Percentiles rank a stretch among this genome's conserved stretches.
Conservation (phyloP, 2,797 vertebrate species). For the Scleropages formosus region DNA sequence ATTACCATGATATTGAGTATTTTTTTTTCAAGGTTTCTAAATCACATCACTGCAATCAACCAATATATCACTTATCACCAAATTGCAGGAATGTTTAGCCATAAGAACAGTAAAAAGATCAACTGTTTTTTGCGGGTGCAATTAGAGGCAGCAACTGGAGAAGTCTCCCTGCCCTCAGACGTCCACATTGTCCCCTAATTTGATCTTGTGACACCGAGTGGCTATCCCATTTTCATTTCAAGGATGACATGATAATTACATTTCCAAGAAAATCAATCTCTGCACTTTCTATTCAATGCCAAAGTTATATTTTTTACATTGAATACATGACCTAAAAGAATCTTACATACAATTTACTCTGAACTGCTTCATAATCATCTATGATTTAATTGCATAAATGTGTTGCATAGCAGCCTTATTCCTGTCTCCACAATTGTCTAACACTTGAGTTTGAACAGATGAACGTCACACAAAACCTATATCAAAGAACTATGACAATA, state of each 20-base stretch:
- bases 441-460: constrained; percentile 9
- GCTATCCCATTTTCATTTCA: constrained; percentile 26
- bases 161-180: constrained; percentile 8
- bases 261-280: constrained; percentile 28
- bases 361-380: constrained; percentile 19
- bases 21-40: background rate
- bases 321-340: constrained; percentile 25
- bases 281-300: constrained; percentile 11
- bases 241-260: constrained; percentile 22
- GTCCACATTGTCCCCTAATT: constrained; percentile 23
- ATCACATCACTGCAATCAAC: background rate
- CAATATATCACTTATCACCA: background rate
- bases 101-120: background rate
- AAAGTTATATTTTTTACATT: constrained; percentile 16
- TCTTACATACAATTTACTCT: background rate
- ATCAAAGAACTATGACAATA: background rate
- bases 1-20: too few relatives aligned
- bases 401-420: background rate
- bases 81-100: background rate
- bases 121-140: background rate
- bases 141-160: background rate
- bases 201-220: constrained; percentile 40
- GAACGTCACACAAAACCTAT: constrained; percentile 3
- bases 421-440: constrained; percentile 1
- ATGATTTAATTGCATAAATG: background rate